Evolutionary conservation across 2,888 invertebrate species (phyloP).

Genomic region (Priocnemis perturbator): DNA sequence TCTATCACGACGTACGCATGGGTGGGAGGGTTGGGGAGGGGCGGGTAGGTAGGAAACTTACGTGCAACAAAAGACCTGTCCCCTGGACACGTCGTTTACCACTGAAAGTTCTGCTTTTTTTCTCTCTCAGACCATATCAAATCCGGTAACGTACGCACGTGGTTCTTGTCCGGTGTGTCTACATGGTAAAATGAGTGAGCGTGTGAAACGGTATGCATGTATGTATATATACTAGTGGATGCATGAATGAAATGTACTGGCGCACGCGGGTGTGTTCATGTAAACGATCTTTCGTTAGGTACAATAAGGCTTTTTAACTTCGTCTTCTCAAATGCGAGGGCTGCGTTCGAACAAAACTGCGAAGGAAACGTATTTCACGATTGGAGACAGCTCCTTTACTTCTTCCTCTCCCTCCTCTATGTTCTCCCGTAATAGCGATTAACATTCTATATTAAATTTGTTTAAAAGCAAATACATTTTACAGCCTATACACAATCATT

Average conservation of each 20-base stretch:
- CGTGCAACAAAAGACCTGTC: too few relatives aligned
- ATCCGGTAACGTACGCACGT: slow-evolving; percentile 23
- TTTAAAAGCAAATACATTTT: slow-evolving; percentile 68
- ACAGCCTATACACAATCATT: slow-evolving; percentile 69
- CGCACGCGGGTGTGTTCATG: neutral
- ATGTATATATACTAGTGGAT: neutral
- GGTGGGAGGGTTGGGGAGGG: slow-evolving; percentile 1
- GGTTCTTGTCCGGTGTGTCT: too few relatives aligned
- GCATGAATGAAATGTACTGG: neutral
- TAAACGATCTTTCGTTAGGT: slow-evolving; percentile 1
- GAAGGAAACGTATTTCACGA: slow-evolving; percentile 48
- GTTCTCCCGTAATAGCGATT: slow-evolving; percentile 47
- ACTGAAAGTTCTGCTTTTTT: too few relatives aligned
- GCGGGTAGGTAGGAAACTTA: slow-evolving; percentile 12
- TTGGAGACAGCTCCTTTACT: slow-evolving; percentile 51
- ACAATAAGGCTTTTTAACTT: slow-evolving; percentile 37
- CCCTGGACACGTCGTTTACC: slow-evolving; percentile 18
- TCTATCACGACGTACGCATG: slow-evolving; percentile 13
- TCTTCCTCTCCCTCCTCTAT: slow-evolving; percentile 19
- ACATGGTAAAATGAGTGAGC: too few relatives aligned
- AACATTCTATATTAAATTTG: slow-evolving; percentile 80
- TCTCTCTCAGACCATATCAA: neutral
- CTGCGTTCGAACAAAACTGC: slow-evolving; percentile 26
- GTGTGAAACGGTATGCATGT: too few relatives aligned
- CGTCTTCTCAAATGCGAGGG: slow-evolving; percentile 38